These are phyloP conservation scores for Tyria jacobaeae DNA, from an alignment of 2,888 invertebrate genomes.

Conservation along the genomic window DNA sequence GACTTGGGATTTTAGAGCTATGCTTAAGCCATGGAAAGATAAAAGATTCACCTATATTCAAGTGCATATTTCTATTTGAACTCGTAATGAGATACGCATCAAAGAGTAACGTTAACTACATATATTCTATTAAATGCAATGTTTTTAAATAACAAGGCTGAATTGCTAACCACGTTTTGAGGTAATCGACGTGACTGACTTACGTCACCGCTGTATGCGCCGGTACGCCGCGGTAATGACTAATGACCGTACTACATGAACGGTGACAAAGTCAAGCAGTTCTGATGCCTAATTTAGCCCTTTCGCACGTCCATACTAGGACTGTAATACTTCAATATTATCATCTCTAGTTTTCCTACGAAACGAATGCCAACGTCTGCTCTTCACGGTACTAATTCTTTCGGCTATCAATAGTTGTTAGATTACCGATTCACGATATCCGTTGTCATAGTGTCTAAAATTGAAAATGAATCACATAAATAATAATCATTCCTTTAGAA, in stretches of 20 bases:
- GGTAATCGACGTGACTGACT: conserved; percentile 8
- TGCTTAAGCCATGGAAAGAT: too few relatives aligned
- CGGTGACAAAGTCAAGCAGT: conserved; percentile 4
- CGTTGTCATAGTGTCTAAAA: neutral
- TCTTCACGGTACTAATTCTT: neutral
- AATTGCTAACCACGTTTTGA: conserved; percentile 3
- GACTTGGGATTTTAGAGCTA: too few relatives aligned
- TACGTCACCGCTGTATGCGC: conserved; percentile 11
- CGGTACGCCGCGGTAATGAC: too few relatives aligned
- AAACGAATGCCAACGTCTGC: neutral
- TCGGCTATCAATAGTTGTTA: neutral
- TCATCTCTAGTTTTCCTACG: neutral
- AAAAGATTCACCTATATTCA: neutral
- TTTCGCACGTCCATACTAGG: too few relatives aligned
- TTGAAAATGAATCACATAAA: neutral
- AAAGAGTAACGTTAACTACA: neutral
- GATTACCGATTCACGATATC: neutral
- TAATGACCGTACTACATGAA: too few relatives aligned
- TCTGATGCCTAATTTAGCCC: too few relatives aligned
- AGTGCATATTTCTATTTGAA: neutral
- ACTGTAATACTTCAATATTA: neutral
- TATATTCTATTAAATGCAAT: neutral
- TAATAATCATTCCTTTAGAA: neutral
- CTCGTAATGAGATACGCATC: neutral
- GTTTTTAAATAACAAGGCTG: conserved; percentile 1